These are phyloP conservation scores for Aproaerema taeniolella DNA, from an alignment of 2,888 invertebrate species.

Conservation along the genomic window DNA sequence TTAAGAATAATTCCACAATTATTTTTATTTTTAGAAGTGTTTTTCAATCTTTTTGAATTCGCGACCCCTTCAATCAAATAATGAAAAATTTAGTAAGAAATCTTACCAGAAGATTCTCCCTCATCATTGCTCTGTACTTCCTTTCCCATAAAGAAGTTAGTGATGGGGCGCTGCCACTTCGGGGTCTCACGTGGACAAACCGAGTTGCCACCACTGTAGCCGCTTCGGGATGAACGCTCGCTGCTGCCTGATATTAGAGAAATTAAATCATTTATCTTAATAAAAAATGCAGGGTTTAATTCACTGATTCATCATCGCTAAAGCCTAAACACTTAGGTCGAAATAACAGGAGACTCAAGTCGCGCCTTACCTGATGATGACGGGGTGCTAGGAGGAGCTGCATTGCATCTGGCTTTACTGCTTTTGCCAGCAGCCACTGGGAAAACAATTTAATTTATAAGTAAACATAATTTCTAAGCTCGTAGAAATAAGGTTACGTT, in stretches of 20 bases:
- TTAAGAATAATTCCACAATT: no score
- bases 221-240: conserved; percentile 27
- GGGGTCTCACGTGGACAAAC: conserved; percentile 76
- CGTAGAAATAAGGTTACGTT: no score
- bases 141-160: conserved; percentile 60
- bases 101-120: no score
- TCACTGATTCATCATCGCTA: no score
- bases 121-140: conserved; percentile 22
- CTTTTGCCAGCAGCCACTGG: conserved; percentile 60
- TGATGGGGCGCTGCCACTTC: conserved; percentile 76
- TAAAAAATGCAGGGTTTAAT: not conserved
- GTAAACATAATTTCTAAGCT: no score
- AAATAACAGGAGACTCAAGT: no score
- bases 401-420: conserved; percentile 56
- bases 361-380: conserved; percentile 36
- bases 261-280: not conserved
- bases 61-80: no score
- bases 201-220: conserved; percentile 57
- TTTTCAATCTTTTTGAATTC: no score
- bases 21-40: no score
- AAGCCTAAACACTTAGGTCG: no score
- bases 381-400: conserved; percentile 31
- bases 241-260: conserved; percentile 27
- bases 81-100: no score
- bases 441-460: conserved; percentile 18